Percentiles rank a stretch among this genome's conserved stretches.
These are phyloP conservation scores for Gymnocheta viridis DNA, from an alignment of 2,888 invertebrate genomes.

Conservation along the genomic window DNA sequence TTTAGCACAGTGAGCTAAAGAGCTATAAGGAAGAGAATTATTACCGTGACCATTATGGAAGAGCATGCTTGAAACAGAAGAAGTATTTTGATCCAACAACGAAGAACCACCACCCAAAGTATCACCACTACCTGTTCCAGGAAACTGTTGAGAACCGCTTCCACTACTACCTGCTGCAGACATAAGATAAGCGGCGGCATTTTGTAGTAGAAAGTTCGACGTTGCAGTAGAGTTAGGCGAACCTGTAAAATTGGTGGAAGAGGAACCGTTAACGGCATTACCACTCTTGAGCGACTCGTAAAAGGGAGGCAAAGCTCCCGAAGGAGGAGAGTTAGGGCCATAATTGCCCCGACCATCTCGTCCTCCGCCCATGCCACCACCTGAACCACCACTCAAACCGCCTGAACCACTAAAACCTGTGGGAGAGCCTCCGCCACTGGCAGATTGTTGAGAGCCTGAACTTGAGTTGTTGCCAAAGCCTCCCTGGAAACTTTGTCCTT, in stretches of 20 bases:
- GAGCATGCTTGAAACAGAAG: conserved; percentile 70
- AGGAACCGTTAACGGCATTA: conserved; percentile 84
- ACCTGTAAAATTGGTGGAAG: conserved; percentile 66
- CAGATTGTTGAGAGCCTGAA: conserved; percentile 79
- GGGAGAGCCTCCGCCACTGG: conserved; percentile 82
- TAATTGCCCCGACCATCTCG: conserved; percentile 93
- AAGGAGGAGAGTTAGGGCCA: conserved; percentile 93
- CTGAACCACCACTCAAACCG: conserved; percentile 84
- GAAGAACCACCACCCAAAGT: conserved; percentile 75
- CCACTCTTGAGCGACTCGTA: conserved; percentile 93
- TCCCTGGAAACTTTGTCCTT: conserved; percentile 82
- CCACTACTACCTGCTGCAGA: conserved; percentile 82
- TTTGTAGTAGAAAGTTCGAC: conserved; percentile 85
- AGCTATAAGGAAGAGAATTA: conserved; percentile 72
- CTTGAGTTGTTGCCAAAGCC: conserved; percentile 72
- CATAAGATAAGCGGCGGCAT: conserved; percentile 86
- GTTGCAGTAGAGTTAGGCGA: conserved; percentile 82
- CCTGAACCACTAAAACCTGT: conserved; percentile 76
- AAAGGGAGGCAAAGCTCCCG: conserved; percentile 93
- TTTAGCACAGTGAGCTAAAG: conserved; percentile 74
- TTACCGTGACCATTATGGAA: conserved; percentile 79
- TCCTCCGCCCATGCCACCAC: conserved; percentile 90
- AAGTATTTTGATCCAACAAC: conserved; percentile 64
- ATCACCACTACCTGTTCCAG: conserved; percentile 83
- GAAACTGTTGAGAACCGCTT: conserved; percentile 57